Conservation (phyloP, 2,888 invertebrate genomes). For the Diaperis boleti region DNA sequence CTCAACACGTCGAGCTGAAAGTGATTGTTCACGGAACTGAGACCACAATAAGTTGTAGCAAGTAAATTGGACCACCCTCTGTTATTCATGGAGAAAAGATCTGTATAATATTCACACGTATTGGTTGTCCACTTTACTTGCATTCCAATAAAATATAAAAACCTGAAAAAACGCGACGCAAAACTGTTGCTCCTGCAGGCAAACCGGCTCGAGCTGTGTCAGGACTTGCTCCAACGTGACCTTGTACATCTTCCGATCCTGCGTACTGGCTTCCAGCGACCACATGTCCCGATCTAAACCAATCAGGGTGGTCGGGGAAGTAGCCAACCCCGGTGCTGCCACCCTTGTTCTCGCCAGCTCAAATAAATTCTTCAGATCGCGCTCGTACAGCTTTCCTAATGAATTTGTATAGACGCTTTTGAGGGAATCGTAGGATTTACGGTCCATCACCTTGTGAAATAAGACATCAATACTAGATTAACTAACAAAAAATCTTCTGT, state of each 20-base stretch:
- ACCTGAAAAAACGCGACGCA: conserved; percentile 90
- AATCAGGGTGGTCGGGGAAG: conserved; percentile 65
- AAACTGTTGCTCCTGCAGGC: conserved; percentile 95
- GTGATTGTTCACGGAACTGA: too few species aligned
- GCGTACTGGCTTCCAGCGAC: conserved; percentile 73
- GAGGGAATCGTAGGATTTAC: conserved; percentile 83
- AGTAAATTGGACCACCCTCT: too few species aligned
- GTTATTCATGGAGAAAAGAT: too few species aligned
- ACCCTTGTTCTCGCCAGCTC: conserved; percentile 76
- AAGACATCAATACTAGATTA: neutral
- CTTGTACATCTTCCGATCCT: conserved; percentile 73
- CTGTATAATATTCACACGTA: too few species aligned
- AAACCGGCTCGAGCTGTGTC: conserved; percentile 89
- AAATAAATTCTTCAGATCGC: conserved; percentile 84
- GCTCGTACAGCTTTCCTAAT: conserved; percentile 89
- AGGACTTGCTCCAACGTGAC: conserved; percentile 86
- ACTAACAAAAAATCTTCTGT: too few species aligned
- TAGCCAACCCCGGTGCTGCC: conserved; percentile 55
- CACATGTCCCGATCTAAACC: conserved; percentile 76
- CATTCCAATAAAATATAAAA: neutral
- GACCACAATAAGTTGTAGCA: too few species aligned
- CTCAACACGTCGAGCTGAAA: conserved; percentile 74
- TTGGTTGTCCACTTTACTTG: too few species aligned
- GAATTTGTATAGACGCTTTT: conserved; percentile 86
- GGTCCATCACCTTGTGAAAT: conserved; percentile 75